These are phyloP conservation scores for Diadegma fenestrale DNA, from an alignment of 2,888 invertebrate species.

Conservation along the genomic window DNA sequence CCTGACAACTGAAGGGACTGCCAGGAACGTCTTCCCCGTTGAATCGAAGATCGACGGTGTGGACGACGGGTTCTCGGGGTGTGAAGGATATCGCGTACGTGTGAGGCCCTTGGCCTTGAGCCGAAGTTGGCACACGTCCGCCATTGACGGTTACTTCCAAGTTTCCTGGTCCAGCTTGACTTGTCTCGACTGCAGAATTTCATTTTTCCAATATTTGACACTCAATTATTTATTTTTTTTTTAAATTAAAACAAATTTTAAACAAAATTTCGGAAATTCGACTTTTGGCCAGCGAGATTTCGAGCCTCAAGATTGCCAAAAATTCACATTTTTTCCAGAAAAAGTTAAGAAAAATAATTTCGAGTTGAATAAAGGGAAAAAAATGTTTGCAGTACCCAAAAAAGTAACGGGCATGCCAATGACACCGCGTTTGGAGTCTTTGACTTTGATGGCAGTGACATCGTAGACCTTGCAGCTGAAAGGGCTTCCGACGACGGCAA, in stretches of 20 bases:
- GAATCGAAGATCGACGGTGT: slow-evolving; percentile 97
- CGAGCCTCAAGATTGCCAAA: too few species aligned
- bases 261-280: too few species aligned
- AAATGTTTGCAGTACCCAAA: slow-evolving; percentile 87
- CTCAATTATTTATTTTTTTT: not conserved
- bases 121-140: slow-evolving; percentile 97
- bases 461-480: slow-evolving; percentile 98
- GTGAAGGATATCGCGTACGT: slow-evolving; percentile 99
- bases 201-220: slow-evolving; percentile 17
- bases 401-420: slow-evolving; percentile 97
- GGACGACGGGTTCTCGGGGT: slow-evolving; percentile 95
- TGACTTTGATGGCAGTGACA: slow-evolving; percentile 96
- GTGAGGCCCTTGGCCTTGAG: slow-evolving; percentile 98
- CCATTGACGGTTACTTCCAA: slow-evolving; percentile 99
- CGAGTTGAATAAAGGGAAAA: slow-evolving; percentile 14
- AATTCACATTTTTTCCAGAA: too few species aligned
- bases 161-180: slow-evolving; percentile 99
- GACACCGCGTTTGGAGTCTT: slow-evolving; percentile 94
- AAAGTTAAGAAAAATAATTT: not conserved
- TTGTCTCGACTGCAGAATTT: slow-evolving; percentile 93
- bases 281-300: too few species aligned
- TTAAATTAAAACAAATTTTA: not conserved
- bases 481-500: slow-evolving; percentile 95
- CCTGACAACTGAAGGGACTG: slow-evolving; percentile 86
- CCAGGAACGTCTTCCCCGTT: slow-evolving; percentile 98